Conservation (phyloP, 2,797 vertebrate species). For the Coracias cyanogaster region DNA sequence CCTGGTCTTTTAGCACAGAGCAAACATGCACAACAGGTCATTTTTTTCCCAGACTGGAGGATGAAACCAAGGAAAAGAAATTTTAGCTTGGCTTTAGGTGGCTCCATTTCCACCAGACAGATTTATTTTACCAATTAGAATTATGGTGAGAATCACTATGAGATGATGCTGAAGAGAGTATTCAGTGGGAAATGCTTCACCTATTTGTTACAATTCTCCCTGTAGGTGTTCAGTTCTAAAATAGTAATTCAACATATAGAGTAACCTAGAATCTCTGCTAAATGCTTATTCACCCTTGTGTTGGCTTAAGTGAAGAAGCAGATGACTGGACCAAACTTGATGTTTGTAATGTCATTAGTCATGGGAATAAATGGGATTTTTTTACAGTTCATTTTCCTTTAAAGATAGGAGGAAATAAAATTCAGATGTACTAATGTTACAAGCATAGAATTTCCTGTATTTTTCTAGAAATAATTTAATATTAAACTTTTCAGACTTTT, state of each 20-base stretch:
- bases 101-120: neutral
- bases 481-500: neutral
- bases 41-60: neutral
- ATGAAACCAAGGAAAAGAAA: neutral
- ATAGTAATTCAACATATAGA: conserved; percentile 52
- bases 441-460: neutral
- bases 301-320: conserved; percentile 28
- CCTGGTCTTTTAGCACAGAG: neutral
- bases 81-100: neutral
- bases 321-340: conserved; percentile 3
- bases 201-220: conserved; percentile 49
- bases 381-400: conserved; percentile 3
- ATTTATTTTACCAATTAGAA: conserved; percentile 39
- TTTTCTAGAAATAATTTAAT: conserved; percentile 5
- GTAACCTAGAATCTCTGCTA: conserved; percentile 43
- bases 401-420: conserved; percentile 27
- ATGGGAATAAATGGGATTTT: conserved; percentile 8
- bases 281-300: neutral
- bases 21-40: neutral
- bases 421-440: neutral
- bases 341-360: conserved; percentile 10
- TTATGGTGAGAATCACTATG: neutral
- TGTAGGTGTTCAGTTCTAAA: conserved; percentile 33
- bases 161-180: conserved; percentile 1
- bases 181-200: conserved; percentile 29